These are phyloP conservation scores for Hylaeus volcanicus DNA, from an alignment of 1,140 invertebrate species.

Conservation along the genomic window DNA sequence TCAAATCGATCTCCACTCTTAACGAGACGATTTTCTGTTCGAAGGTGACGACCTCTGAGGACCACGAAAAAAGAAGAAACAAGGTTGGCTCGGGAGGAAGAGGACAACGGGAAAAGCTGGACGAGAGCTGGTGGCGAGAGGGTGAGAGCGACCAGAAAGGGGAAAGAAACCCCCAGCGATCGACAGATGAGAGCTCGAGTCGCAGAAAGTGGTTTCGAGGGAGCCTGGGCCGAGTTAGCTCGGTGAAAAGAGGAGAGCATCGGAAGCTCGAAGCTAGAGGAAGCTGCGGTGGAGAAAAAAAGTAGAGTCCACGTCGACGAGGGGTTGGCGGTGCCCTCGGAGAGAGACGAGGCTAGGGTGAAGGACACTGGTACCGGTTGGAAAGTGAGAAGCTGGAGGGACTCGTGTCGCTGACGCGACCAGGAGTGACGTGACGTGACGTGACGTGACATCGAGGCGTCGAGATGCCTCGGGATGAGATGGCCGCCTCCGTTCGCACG, in stretches of 20 bases:
- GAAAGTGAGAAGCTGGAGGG: conserved; percentile 6
- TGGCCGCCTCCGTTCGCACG: conserved; percentile 47
- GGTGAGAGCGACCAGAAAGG: conserved; percentile 7
- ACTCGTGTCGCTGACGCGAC: conserved; percentile 62
- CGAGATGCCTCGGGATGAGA: conserved; percentile 69
- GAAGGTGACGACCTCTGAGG: neutral
- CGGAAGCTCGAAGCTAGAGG: neutral
- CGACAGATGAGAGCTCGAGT: conserved; percentile 59
- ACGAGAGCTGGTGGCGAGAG: neutral
- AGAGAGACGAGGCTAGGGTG: neutral
- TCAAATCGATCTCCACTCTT: neutral
- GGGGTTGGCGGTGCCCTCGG: conserved; percentile 11
- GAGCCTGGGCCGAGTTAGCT: conserved; percentile 44
- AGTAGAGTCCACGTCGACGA: neutral
- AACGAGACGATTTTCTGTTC: neutral
- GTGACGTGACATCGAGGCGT: conserved; percentile 68
- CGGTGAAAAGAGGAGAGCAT: neutral
- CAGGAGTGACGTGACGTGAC: conserved; percentile 67
- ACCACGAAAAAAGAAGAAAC: neutral
- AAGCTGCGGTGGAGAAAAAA: conserved; percentile 9
- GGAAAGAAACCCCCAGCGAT: conserved; percentile 26
- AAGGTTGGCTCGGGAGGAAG: no score
- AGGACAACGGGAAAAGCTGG: neutral
- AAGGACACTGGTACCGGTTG: conserved; percentile 12
- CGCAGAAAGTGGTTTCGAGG: conserved; percentile 58